phyloP scores from a whole-genome alignment of 1,140 invertebrate genomes.

The Psilanteris sp. region DNA sequence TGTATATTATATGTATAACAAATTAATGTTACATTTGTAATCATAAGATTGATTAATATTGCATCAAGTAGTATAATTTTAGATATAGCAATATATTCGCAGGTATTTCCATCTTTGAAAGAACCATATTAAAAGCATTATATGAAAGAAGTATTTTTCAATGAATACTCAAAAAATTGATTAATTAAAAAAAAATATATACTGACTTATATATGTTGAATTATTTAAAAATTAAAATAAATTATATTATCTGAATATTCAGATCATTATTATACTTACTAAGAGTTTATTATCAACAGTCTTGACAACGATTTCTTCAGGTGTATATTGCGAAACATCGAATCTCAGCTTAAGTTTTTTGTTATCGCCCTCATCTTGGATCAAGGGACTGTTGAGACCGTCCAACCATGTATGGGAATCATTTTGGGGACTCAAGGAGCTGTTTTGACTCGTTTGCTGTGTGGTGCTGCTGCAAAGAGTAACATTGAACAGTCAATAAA shows the following conservation, averaged over 20 bases:
- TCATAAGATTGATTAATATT: too few species aligned
- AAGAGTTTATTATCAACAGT: constrained; percentile 97
- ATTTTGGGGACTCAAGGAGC: constrained; percentile 76
- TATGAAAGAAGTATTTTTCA: too few species aligned
- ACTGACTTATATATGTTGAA: too few species aligned
- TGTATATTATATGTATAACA: constrained; percentile 8
- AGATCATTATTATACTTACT: constrained; percentile 88
- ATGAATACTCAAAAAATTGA: too few species aligned
- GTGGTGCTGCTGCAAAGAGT: constrained; percentile 79
- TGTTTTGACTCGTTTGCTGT: constrained; percentile 72
- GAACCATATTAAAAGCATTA: too few species aligned
- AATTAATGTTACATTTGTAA: not conserved
- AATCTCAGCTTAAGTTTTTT: constrained; percentile 94
- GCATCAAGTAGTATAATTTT: too few species aligned
- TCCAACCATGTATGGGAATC: constrained; percentile 85
- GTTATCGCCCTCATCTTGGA: constrained; percentile 93
- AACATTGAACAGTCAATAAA: too few species aligned
- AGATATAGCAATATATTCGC: too few species aligned
- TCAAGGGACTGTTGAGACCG: constrained; percentile 93
- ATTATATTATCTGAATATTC: too few species aligned
- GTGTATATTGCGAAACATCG: constrained; percentile 95
- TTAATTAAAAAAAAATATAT: too few species aligned
- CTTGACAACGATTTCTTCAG: constrained; percentile 97
- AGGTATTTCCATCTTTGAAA: too few species aligned
- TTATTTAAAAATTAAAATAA: too few species aligned